phyloP scores from a whole-genome alignment of 2,888 invertebrate genomes.

The Ypsolopha scabrella region DNA sequence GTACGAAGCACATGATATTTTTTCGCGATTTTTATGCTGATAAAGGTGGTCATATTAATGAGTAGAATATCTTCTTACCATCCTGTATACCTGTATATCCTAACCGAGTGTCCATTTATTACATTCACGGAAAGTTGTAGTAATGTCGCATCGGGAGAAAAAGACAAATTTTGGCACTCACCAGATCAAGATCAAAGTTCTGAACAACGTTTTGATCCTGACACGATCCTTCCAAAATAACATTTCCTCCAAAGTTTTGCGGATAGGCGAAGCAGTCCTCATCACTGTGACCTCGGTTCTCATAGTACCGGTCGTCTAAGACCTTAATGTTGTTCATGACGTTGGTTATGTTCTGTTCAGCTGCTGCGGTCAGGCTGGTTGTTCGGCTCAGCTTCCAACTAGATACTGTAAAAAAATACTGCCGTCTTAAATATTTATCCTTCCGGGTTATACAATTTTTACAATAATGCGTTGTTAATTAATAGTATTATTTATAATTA shows the following conservation, averaged over 20 bases:
- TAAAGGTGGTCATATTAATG: too few species aligned
- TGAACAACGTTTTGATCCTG: conserved; percentile 22
- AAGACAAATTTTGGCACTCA: conserved; percentile 22
- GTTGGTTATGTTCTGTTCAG: conserved; percentile 20
- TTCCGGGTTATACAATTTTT: neutral
- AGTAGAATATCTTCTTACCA: too few species aligned
- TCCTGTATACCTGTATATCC: too few species aligned
- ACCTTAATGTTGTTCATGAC: conserved; percentile 30
- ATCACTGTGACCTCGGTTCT: conserved; percentile 28
- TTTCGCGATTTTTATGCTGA: too few species aligned
- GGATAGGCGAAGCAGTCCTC: conserved; percentile 51
- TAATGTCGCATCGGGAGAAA: neutral
- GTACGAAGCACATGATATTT: too few species aligned
- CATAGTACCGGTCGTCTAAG: conserved; percentile 32
- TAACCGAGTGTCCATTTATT: too few species aligned
- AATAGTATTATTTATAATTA: too few species aligned
- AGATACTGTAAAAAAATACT: conserved; percentile 23
- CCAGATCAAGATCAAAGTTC: conserved; percentile 27
- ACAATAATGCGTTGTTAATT: too few species aligned
- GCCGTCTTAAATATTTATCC: neutral
- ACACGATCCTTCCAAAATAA: conserved; percentile 39
- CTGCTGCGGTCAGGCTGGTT: conserved; percentile 16
- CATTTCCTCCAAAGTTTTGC: conserved; percentile 43
- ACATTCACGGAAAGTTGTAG: too few species aligned
- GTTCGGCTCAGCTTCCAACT: conserved; percentile 46